These are phyloP conservation scores for Serinus canaria DNA, from an alignment of 2,113 vertebrate species.

Conservation along the genomic window DNA sequence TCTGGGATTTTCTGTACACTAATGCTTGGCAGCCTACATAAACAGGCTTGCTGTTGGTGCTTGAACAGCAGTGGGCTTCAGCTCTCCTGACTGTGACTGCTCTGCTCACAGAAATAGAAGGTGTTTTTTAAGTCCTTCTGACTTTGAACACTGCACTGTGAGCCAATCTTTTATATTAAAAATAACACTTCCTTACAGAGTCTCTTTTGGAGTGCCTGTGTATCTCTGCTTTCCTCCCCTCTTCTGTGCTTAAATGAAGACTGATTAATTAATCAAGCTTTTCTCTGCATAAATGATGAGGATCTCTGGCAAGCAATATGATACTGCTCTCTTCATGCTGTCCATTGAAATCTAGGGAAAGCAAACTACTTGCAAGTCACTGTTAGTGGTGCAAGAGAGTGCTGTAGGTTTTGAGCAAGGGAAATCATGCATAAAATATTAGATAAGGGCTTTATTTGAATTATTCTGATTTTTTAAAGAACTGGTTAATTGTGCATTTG, in stretches of 20 bases:
- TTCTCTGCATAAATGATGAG: neutral
- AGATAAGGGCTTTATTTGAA: neutral
- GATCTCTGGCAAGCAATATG: neutral
- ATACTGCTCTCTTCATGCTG: neutral
- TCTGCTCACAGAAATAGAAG: neutral
- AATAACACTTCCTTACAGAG: neutral
- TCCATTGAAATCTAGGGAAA: neutral
- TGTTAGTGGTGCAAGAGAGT: neutral
- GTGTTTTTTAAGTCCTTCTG: neutral
- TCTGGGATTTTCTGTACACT: neutral
- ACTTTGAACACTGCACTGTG: neutral
- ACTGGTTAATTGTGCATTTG: neutral
- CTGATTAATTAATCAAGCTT: conserved; percentile 8
- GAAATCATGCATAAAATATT: neutral
- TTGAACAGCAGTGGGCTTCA: neutral
- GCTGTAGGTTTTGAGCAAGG: neutral
- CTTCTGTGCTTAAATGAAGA: neutral
- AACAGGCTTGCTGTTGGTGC: neutral
- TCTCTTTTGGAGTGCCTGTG: neutral
- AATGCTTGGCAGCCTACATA: neutral
- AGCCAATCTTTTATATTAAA: neutral
- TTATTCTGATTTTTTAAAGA: neutral
- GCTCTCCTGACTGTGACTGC: neutral
- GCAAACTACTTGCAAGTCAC: neutral
- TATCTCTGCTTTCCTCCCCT: neutral